Conservation (phyloP, 2,797 vertebrate genomes). For the Austrolebias charrua region DNA sequence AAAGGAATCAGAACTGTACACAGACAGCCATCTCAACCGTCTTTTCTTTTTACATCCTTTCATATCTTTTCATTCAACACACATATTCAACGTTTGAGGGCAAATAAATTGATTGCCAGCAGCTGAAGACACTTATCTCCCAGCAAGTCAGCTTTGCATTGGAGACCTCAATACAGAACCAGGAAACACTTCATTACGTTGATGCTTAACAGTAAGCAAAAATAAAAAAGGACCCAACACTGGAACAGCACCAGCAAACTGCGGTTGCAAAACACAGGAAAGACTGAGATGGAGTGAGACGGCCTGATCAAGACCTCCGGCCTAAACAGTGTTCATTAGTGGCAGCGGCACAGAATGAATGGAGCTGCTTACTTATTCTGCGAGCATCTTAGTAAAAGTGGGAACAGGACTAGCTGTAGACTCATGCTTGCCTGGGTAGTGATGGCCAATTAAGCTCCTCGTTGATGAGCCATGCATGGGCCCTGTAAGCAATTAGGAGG, state of each 20-base stretch:
- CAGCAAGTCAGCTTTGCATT: slow-evolving; percentile 62
- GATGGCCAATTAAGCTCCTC: slow-evolving; percentile 82
- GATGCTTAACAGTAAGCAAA: slow-evolving; percentile 61
- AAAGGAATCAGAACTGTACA: slow-evolving; percentile 36
- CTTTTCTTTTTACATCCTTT: slow-evolving; percentile 52
- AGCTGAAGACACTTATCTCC: slow-evolving; percentile 77
- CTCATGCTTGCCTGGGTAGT: slow-evolving; percentile 74
- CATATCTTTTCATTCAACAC: slow-evolving; percentile 61
- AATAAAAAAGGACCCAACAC: slow-evolving; percentile 53
- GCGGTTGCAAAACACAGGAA: slow-evolving; percentile 45
- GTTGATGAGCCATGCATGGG: slow-evolving; percentile 77
- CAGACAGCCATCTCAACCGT: slow-evolving; percentile 51
- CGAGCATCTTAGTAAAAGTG: slow-evolving; percentile 58
- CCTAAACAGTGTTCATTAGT: slow-evolving; percentile 74
- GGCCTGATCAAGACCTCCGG: slow-evolving; percentile 66
- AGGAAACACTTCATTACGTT: slow-evolving; percentile 70
- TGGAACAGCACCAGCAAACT: slow-evolving; percentile 53
- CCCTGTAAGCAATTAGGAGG: slow-evolving; percentile 76
- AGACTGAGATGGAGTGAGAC: slow-evolving; percentile 58
- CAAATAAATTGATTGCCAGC: slow-evolving; percentile 77
- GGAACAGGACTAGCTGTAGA: slow-evolving; percentile 65
- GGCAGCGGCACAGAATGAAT: slow-evolving; percentile 68
- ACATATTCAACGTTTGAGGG: slow-evolving; percentile 71
- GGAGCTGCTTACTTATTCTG: slow-evolving; percentile 73
- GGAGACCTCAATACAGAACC: slow-evolving; percentile 64